Evolutionary conservation across 2,888 invertebrate species (phyloP), one percentile per base, ranked within the genome.

Genomic region (Sisyra nigra): DNA sequence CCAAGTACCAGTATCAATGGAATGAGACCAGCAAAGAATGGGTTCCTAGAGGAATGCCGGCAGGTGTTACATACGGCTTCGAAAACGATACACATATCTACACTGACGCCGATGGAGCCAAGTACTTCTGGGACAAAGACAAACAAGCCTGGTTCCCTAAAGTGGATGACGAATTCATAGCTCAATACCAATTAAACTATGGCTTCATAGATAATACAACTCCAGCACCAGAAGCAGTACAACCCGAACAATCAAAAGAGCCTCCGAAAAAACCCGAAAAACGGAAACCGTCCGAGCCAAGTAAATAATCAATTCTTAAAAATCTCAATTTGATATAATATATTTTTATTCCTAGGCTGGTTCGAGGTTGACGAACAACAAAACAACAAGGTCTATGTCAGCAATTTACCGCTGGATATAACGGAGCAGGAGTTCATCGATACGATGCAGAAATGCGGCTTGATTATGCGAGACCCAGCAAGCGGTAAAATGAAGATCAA

Each of bases 81-180:
- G 82, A 85, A 63, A 72, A 81, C 59, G 80, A 83, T 54, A 76
- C 80, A 41, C 80, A 84, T 53, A 76, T 78, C 8, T 88, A 86
- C 53, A 83, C 80, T 5, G 89, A 89, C 57, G 62, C 69, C 41
- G 96, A 97, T 69, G 94, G 93, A 1, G 80, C 81, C 0, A 80
- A 81, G 47, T 92, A 77, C 60, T 84, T 94, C 56, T 97, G 92
- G 91, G 93, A 97, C 64, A 70, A 69, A 17, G 76, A 76, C 32
- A 93, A 86, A 59, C 82, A 76, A 55, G 94, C 93, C 3, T 98
- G 96, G 94, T 85, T 96, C 64, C 96, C 96, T 1, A 91, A 89
- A 72, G 76, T 97, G 47, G 91, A 94, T 66, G 93, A 93, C 54
- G 91, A 97, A 53, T 97, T 97, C 57, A 74, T 97, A 67, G 97